phyloP scores from a whole-genome alignment of 2,797 vertebrate species.

The Pseudotriccus pelzelni region DNA sequence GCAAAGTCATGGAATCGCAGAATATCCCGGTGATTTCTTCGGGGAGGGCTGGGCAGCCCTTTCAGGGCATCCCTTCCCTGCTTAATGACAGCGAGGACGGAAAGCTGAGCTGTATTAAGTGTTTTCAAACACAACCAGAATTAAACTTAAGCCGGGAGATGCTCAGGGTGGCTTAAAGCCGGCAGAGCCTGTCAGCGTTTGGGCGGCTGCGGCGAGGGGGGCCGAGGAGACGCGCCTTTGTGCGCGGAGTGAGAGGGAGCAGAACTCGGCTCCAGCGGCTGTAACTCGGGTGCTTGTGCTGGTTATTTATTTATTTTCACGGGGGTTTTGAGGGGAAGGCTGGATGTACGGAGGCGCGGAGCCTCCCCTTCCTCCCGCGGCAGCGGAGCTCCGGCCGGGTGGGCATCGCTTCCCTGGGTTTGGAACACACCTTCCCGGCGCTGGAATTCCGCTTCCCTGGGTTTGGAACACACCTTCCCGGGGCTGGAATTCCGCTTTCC shows the following conservation, averaged over 20 bases:
- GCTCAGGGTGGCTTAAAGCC: accelerated
- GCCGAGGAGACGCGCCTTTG: background rate
- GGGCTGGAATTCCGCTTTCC: background rate
- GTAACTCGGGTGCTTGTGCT: accelerated
- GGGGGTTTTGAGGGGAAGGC: background rate
- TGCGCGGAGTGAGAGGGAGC: background rate
- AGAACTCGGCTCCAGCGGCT: background rate
- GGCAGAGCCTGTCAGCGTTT: background rate
- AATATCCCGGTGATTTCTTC: background rate
- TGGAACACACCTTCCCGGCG: background rate
- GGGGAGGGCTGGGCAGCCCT: too few relatives aligned
- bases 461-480: background rate
- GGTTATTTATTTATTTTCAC: background rate
- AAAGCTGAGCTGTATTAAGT: accelerated
- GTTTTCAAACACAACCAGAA: background rate
- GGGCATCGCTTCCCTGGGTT: background rate
- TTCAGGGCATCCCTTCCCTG: background rate
- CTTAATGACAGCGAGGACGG: too few relatives aligned
- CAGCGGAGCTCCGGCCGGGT: background rate
- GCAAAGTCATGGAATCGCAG: background rate
- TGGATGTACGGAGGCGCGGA: background rate
- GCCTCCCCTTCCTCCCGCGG: background rate
- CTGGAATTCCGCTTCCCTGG: background rate
- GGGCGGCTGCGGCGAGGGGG: too few relatives aligned
- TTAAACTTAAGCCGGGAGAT: background rate